phyloP scores from a whole-genome alignment of 92 coral and sea anemone genomes.

The Epizoanthus fatuus region DNA sequence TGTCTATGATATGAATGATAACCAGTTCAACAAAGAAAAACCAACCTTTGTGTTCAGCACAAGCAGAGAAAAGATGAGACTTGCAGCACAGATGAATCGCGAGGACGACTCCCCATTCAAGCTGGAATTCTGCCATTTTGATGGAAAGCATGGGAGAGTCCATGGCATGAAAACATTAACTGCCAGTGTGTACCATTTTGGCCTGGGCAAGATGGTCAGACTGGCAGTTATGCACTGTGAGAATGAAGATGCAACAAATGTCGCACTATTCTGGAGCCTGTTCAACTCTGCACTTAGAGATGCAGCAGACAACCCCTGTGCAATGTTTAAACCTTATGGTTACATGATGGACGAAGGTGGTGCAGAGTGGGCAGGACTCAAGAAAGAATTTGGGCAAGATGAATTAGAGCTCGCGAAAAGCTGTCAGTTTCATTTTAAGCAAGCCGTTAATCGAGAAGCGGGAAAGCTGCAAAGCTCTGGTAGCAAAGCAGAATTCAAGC shows the following conservation, averaged over 20 bases:
- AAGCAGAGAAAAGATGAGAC: constrained; percentile 38
- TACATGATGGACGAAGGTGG: constrained; percentile 51
- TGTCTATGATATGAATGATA: constrained; percentile 31
- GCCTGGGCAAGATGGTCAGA: constrained; percentile 1
- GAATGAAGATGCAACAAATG: not conserved
- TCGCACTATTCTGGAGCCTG: constrained; percentile 31
- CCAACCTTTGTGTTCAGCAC: constrained; percentile 44
- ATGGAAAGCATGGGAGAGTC: constrained; percentile 44
- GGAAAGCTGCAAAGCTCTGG: constrained; percentile 30
- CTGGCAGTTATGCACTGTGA: constrained; percentile 34
- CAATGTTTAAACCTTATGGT: constrained; percentile 33
- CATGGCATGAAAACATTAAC: constrained; percentile 12
- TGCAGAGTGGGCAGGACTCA: constrained; percentile 38
- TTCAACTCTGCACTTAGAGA: constrained; percentile 24
- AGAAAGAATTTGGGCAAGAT: constrained; percentile 22
- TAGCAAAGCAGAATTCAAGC: constrained; percentile 37
- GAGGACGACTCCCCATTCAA: constrained; percentile 6
- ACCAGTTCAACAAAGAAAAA: constrained; percentile 34
- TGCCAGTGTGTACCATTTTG: constrained; percentile 46
- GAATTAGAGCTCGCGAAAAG: constrained; percentile 31
- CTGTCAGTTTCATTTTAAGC: constrained; percentile 49
- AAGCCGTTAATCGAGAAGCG: constrained; percentile 30
- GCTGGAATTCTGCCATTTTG: constrained; percentile 25
- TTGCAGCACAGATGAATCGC: constrained; percentile 20
- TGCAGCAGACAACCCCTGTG: constrained; percentile 15